Evolutionary conservation across 1,140 invertebrate genomes (phyloP).

Genomic region (Drosophila sp.): DNA sequence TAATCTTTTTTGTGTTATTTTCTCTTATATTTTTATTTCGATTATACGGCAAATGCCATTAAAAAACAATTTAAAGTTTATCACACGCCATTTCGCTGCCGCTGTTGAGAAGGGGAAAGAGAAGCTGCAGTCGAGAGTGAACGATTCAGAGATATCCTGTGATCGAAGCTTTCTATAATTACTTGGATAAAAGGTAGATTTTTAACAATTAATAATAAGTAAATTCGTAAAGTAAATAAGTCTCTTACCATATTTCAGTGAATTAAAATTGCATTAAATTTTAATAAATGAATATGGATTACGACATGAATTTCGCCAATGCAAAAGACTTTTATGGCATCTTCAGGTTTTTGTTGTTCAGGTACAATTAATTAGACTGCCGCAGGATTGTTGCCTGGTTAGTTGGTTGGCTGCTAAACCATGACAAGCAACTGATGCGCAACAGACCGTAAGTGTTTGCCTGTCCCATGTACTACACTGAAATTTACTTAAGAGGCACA

Average conservation of each 20-base stretch:
- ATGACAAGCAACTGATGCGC: conserved; percentile 57
- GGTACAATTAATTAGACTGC: conserved; percentile 44
- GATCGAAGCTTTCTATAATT: no score
- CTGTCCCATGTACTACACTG: conserved; percentile 42
- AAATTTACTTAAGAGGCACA: conserved; percentile 51
- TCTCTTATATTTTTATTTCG: conserved; percentile 24
- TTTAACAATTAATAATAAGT: no score
- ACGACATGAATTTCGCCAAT: conserved; percentile 1
- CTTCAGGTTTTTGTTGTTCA: conserved; percentile 7
- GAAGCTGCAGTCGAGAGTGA: background rate
- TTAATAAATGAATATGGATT: background rate
- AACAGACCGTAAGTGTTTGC: conserved; percentile 58
- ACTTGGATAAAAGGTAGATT: no score
- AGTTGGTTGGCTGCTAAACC: conserved; percentile 52
- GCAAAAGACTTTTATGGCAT: conserved; percentile 10
- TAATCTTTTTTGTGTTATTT: conserved; percentile 47
- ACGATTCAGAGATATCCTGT: background rate
- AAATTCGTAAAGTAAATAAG: no score
- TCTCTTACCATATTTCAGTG: background rate
- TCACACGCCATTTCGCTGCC: conserved; percentile 32
- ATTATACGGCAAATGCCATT: conserved; percentile 53
- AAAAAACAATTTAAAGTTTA: conserved; percentile 61
- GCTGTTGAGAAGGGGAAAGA: background rate
- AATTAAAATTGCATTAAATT: background rate
- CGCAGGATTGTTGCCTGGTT: conserved; percentile 37